Evolutionary conservation across 2,797 vertebrate genomes (phyloP).

Genomic region (Phataginus tricuspis): DNA sequence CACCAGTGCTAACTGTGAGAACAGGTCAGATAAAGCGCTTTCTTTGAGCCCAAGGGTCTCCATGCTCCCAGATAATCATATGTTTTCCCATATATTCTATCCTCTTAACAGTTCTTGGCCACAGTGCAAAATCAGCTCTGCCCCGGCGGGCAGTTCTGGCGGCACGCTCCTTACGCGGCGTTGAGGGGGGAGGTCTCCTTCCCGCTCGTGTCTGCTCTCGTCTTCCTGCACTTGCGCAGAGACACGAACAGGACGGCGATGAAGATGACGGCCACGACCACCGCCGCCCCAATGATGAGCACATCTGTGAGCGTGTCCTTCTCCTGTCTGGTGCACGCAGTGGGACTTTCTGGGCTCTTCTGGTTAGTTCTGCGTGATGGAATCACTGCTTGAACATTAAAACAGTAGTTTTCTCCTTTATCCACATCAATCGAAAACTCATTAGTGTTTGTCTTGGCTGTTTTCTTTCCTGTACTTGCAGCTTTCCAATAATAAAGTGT

Average conservation of each 20-base stretch:
- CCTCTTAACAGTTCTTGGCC: slow-evolving; percentile 65
- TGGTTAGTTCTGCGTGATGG: slow-evolving; percentile 85
- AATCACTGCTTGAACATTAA: slow-evolving; percentile 89
- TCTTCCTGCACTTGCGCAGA: slow-evolving; percentile 86
- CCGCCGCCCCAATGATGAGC: slow-evolving; percentile 80
- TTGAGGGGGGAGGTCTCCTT: slow-evolving; percentile 85
- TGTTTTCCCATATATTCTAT: slow-evolving; percentile 50
- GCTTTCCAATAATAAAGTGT: slow-evolving; percentile 91
- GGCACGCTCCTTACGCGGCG: slow-evolving; percentile 57
- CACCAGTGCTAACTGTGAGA: background rate
- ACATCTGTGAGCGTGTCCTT: slow-evolving; percentile 82
- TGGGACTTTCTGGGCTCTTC: slow-evolving; percentile 85
- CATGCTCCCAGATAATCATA: background rate
- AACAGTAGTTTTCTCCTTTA: slow-evolving; percentile 91
- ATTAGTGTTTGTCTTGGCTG: slow-evolving; percentile 74
- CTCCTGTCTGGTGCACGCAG: slow-evolving; percentile 77
- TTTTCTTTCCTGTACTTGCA: slow-evolving; percentile 93
- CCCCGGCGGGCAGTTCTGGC: background rate
- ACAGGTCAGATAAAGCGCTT: background rate
- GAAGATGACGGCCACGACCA: slow-evolving; percentile 82
- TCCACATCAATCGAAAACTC: slow-evolving; percentile 88
- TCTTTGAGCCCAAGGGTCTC: background rate
- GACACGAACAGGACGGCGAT: slow-evolving; percentile 84
- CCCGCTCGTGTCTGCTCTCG: background rate
- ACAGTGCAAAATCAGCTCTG: background rate